These are phyloP conservation scores for Lasioglossum zephyrum DNA, from an alignment of 2,888 invertebrate species.

Conservation along the genomic window DNA sequence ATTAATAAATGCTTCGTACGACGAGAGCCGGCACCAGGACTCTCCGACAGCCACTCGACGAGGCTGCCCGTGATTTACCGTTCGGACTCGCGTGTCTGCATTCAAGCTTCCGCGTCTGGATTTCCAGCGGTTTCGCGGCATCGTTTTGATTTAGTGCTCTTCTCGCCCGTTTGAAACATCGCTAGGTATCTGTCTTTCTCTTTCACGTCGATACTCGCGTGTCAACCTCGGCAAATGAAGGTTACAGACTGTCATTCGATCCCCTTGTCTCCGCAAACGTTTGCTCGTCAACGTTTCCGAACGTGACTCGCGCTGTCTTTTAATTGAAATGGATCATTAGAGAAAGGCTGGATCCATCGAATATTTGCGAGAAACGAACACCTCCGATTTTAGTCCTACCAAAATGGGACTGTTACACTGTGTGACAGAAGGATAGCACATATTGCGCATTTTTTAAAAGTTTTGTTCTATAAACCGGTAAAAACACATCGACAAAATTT, in stretches of 20 bases:
- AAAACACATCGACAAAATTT: too few species aligned
- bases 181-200: constrained; percentile 60
- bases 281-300: background rate
- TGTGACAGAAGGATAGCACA: too few species aligned
- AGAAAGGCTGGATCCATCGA: background rate
- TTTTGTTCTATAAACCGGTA: too few species aligned
- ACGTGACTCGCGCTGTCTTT: background rate
- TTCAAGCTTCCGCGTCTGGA: constrained; percentile 70
- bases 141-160: constrained; percentile 69
- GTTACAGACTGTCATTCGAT: constrained; percentile 13
- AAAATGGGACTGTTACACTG: background rate
- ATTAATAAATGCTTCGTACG: constrained; percentile 81
- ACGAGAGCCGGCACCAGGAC: constrained; percentile 68
- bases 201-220: constrained; percentile 35
- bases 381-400: background rate
- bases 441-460: too few species aligned
- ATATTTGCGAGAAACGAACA: background rate
- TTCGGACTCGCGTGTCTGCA: constrained; percentile 68
- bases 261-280: background rate
- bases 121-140: constrained; percentile 73
- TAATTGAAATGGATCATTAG: background rate
- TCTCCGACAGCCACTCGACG: constrained; percentile 75
- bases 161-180: constrained; percentile 64
- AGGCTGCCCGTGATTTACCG: constrained; percentile 71
- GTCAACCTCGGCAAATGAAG: constrained; percentile 33